Percentiles rank a stretch among this genome's conserved stretches.
Evolutionary conservation across 30 jellyfish, hydroid and myxozoan genomes (phyloP).

Genomic region (Nemopilema nomurai): DNA sequence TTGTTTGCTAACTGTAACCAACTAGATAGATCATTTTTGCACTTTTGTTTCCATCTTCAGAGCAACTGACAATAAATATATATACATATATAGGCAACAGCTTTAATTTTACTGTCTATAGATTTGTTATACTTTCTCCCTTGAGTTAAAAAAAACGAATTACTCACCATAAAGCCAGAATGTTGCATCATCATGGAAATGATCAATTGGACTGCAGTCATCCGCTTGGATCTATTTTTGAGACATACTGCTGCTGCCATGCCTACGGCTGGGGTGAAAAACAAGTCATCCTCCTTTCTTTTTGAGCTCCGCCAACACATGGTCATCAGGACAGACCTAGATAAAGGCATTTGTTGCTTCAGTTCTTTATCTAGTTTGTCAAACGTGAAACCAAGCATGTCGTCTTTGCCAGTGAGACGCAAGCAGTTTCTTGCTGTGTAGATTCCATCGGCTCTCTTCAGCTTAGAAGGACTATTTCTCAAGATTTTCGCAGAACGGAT

Average conservation of each 20-base stretch:
- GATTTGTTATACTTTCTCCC: conserved; percentile 7
- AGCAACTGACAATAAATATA: background rate
- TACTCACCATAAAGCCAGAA: conserved; percentile 31
- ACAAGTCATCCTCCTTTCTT: conserved; percentile 9
- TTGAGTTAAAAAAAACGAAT: conserved; percentile 5
- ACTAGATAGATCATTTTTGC: background rate
- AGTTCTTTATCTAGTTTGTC: conserved; percentile 21
- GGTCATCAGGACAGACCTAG: conserved; percentile 12
- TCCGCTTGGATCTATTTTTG: conserved; percentile 23
- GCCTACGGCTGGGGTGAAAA: conserved; percentile 8
- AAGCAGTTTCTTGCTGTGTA: conserved; percentile 5
- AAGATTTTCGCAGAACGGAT: conserved; percentile 1
- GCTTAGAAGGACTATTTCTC: conserved; percentile 18
- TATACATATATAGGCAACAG: background rate
- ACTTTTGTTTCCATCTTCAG: background rate
- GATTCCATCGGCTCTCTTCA: background rate
- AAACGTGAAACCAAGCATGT: conserved; percentile 21
- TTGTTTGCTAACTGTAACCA: background rate
- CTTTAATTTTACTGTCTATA: background rate
- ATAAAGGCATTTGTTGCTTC: background rate
- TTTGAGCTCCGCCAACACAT: conserved; percentile 21
- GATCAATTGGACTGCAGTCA: conserved; percentile 27
- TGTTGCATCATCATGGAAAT: conserved; percentile 25
- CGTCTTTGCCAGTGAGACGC: conserved; percentile 25
- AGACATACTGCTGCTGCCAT: conserved; percentile 45